These are phyloP conservation scores for Dicyrtomina minuta DNA, from an alignment of 2,888 invertebrate species.

Conservation along the genomic window DNA sequence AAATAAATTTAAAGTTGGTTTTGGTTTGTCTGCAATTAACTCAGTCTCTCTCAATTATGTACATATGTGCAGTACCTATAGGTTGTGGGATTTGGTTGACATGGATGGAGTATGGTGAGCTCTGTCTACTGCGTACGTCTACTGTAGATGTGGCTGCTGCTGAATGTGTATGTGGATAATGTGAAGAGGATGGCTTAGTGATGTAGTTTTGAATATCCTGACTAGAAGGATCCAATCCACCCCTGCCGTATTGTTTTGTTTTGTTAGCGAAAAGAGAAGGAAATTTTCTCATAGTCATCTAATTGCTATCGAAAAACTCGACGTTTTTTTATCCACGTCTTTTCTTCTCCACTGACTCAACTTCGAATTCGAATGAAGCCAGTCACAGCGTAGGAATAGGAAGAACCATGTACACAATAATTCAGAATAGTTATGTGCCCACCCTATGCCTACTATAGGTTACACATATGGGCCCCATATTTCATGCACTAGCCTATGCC, in stretches of 20 bases:
- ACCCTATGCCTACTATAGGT: background rate
- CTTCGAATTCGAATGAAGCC: background rate
- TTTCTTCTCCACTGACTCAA: conserved; percentile 39
- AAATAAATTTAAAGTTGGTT: too few relatives aligned
- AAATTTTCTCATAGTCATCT: conserved; percentile 48
- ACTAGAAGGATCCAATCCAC: conserved; percentile 32
- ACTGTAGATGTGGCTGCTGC: too few relatives aligned
- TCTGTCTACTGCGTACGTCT: too few relatives aligned
- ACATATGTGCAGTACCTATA: too few relatives aligned
- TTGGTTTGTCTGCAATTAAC: too few relatives aligned
- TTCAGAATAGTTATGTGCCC: conserved; percentile 4
- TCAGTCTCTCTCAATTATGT: too few relatives aligned
- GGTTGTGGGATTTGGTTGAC: too few relatives aligned
- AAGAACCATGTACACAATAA: background rate
- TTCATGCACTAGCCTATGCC: too few relatives aligned
- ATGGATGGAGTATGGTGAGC: too few relatives aligned
- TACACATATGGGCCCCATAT: background rate
- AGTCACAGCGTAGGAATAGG: background rate
- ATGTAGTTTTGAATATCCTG: conserved; percentile 3
- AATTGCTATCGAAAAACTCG: conserved; percentile 47
- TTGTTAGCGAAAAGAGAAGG: conserved; percentile 42
- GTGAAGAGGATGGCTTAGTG: background rate
- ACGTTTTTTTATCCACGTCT: conserved; percentile 41
- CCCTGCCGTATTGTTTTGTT: conserved; percentile 44
- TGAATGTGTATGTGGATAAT: conserved; percentile 1